Percentiles rank a stretch among this genome's conserved stretches.
phyloP scores from a whole-genome alignment of 2,797 vertebrate species.

The Oophaga sylvatica region DNA sequence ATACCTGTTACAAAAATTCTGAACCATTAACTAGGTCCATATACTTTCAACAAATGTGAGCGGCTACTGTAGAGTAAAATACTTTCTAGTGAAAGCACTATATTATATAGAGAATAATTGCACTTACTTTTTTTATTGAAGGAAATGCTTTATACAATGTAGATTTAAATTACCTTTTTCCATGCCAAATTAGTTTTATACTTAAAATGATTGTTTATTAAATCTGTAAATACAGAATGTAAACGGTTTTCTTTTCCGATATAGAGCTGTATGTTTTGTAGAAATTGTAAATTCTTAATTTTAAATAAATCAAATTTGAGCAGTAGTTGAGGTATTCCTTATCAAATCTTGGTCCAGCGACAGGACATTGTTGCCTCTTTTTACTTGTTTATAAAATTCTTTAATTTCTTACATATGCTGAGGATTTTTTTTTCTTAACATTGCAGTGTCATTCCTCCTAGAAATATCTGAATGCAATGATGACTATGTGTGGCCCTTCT shows the following conservation, averaged over 20 bases:
- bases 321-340: background rate
- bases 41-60: slow-evolving; percentile 13
- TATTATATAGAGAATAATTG: background rate
- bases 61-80: background rate
- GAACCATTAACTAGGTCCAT: background rate
- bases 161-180: background rate
- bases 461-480: background rate
- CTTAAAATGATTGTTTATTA: slow-evolving; percentile 10
- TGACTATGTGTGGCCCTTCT: background rate
- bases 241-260: background rate
- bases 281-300: background rate
- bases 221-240: slow-evolving; percentile 5
- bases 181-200: background rate
- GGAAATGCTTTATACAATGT: background rate
- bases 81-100: background rate
- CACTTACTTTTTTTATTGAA: slow-evolving; percentile 3
- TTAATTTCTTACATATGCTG: background rate
- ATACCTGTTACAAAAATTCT: background rate
- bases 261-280: slow-evolving; percentile 18
- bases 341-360: background rate
- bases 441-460: background rate
- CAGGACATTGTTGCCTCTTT: background rate
- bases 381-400: background rate
- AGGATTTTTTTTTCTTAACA: background rate
- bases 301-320: slow-evolving; percentile 13